Conservation (phyloP, 2,797 vertebrate species). For the Echiichthys vipera region DNA sequence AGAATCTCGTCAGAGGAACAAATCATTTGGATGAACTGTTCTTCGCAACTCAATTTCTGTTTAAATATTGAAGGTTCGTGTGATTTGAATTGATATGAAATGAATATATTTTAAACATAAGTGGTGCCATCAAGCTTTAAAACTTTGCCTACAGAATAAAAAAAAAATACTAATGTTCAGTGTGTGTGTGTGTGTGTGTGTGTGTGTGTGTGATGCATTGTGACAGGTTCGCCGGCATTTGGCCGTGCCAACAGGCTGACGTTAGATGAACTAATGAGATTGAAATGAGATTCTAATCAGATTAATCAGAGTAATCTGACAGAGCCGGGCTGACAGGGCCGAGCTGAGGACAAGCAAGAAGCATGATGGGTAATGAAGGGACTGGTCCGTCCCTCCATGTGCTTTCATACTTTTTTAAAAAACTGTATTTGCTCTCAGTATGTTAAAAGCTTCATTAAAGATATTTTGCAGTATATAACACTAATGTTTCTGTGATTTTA, state of each 20-base stretch:
- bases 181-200: constrained; percentile 5
- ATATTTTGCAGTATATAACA: neutral
- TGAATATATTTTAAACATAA: too few species aligned
- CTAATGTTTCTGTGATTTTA: too few species aligned
- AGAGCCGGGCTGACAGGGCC: neutral
- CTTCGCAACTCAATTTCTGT: too few species aligned
- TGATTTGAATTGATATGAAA: too few species aligned
- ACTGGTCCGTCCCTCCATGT: neutral
- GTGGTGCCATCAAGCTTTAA: too few species aligned
- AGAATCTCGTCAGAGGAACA: too few species aligned
- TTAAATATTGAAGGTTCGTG: too few species aligned
- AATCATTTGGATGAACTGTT: too few species aligned
- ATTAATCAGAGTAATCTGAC: constrained; percentile 44
- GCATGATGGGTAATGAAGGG: constrained; percentile 35
- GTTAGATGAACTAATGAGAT: constrained; percentile 42
- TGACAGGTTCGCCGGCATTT: constrained; percentile 37
- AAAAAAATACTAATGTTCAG: too few species aligned
- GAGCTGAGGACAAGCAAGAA: constrained; percentile 2
- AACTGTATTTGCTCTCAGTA: neutral
- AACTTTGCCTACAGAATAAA: too few species aligned
- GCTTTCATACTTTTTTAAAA: neutral
- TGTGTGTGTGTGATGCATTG: constrained; percentile 9
- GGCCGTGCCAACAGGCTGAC: constrained; percentile 31
- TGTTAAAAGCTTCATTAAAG: neutral
- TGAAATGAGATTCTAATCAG: constrained; percentile 46